These are phyloP conservation scores for Morpho helenor DNA, from an alignment of 2,888 invertebrate genomes.

Conservation along the genomic window DNA sequence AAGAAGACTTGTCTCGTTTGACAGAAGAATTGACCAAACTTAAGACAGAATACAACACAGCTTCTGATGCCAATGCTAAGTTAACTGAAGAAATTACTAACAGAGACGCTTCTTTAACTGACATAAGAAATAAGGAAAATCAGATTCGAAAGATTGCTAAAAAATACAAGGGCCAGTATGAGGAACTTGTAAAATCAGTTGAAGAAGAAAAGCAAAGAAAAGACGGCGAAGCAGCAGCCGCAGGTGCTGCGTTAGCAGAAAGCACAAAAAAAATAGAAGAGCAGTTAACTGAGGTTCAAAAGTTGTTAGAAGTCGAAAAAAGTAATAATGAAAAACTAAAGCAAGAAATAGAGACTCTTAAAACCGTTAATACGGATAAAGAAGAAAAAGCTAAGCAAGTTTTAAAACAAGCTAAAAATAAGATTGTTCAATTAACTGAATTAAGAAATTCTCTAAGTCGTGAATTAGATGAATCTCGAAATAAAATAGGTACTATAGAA, in stretches of 20 bases:
- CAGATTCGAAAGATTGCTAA: slow-evolving; percentile 93
- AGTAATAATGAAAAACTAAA: slow-evolving; percentile 82
- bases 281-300: slow-evolving; percentile 61
- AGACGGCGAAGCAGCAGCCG: slow-evolving; percentile 76
- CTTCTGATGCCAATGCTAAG: slow-evolving; percentile 81
- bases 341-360: slow-evolving; percentile 81
- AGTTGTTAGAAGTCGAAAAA: slow-evolving; percentile 65
- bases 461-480: slow-evolving; percentile 77
- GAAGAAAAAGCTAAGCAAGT: slow-evolving; percentile 83
- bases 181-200: slow-evolving; percentile 84
- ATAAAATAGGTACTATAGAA: slow-evolving; percentile 68
- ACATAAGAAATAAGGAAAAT: slow-evolving; percentile 84
- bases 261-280: slow-evolving; percentile 75
- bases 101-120: slow-evolving; percentile 83
- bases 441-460: slow-evolving; percentile 80
- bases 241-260: slow-evolving; percentile 63
- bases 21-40: slow-evolving; percentile 82
- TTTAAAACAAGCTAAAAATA: slow-evolving; percentile 86
- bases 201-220: slow-evolving; percentile 81
- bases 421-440: slow-evolving; percentile 86
- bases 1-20: slow-evolving; percentile 77
- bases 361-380: slow-evolving; percentile 77
- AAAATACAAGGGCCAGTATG: slow-evolving; percentile 93
- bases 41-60: slow-evolving; percentile 77
- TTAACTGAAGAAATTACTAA: slow-evolving; percentile 82